A percentile compares a stretch with the other conserved stretches of the same genome.
Evolutionary conservation across 2,888 invertebrate genomes (phyloP).

Genomic region (Nematopogon swammerdamellus): DNA sequence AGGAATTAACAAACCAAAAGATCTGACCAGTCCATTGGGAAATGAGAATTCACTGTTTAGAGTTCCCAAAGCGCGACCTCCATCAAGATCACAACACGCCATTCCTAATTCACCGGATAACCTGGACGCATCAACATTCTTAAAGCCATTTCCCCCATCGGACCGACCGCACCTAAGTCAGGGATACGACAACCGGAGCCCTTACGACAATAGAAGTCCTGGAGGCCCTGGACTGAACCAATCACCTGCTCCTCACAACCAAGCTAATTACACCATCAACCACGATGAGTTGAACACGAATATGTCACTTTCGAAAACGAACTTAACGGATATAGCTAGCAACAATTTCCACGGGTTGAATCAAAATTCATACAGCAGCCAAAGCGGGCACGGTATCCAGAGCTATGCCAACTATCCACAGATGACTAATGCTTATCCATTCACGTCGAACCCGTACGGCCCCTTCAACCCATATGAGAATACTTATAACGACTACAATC

Average conservation of each 20-base stretch:
- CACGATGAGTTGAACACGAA: conserved; percentile 37
- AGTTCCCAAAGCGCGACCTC: conserved; percentile 63
- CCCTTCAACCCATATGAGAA: conserved; percentile 53
- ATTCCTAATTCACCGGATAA: conserved; percentile 41
- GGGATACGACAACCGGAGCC: conserved; percentile 43
- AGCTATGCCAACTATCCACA: conserved; percentile 49
- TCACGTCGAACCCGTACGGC: conserved; percentile 44
- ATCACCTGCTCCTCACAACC: conserved; percentile 21
- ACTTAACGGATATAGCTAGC: conserved; percentile 25
- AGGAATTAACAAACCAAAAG: conserved; percentile 26
- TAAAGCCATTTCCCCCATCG: conserved; percentile 61
- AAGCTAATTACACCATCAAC: conserved; percentile 41
- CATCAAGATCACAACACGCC: conserved; percentile 54
- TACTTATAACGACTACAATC: conserved; percentile 47
- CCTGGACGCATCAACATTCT: conserved; percentile 53
- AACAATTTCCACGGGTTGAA: conserved; percentile 41
- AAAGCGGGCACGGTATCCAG: conserved; percentile 28
- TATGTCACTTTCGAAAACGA: conserved; percentile 22
- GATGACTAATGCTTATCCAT: conserved; percentile 41
- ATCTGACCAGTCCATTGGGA: conserved; percentile 24
- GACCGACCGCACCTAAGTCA: conserved; percentile 39
- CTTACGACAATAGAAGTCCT: conserved; percentile 32
- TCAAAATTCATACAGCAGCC: conserved; percentile 36
- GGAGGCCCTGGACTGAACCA: conserved; percentile 21
- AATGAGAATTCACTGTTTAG: conserved; percentile 58